Evolutionary conservation across 2,113 vertebrate species (phyloP), one percentile per base, ranked within the genome.

Genomic region (Antigone vipio): DNA sequence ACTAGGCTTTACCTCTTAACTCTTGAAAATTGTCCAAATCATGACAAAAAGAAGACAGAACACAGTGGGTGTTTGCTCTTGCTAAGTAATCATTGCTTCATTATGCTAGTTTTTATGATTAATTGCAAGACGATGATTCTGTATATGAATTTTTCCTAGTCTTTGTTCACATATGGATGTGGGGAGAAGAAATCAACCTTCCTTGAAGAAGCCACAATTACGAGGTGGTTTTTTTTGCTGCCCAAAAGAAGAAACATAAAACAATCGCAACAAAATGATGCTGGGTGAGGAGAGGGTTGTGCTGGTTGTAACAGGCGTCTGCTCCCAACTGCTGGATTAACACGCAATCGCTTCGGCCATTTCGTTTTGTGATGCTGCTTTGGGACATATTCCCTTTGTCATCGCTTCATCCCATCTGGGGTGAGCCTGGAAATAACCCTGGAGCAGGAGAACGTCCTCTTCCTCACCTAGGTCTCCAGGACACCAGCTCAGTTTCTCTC

Each of bases 271-370:
- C 22, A 59, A 58, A 60, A 30, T 17, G n/a, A 6, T 35, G 20
- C 22, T 53, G 56, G 11, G 45, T 6, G 7, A 21, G 42, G 40
- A 45, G 17, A 38, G 49, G 49, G 6, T 60, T 30, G 38, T 15
- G 20, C 55, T 7, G 52, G 59, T 5, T 16, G 9, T 15, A 14
- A 14, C 3, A 23, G 35, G 42, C 29, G 38, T 24, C 5, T 59
- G n/a, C 38, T 90, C 76, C 50, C 4, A 6, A 12, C 24, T 45
- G 53, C 59, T 63, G 72, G 42, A 40, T 45, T 52, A 19, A 44
- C 0, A 2, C 2, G 7, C 6, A 11, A n/a, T 26, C 53, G 32
- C 16, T 49, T 21, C 2, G 9, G 29, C 11, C 26, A 12, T n/a
- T 71, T 32, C 47, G 55, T 23, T 63, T n/a, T 71, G 44, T 32